Conservation (phyloP, 1,140 invertebrate genomes). For the Scylla paramamosain region DNA sequence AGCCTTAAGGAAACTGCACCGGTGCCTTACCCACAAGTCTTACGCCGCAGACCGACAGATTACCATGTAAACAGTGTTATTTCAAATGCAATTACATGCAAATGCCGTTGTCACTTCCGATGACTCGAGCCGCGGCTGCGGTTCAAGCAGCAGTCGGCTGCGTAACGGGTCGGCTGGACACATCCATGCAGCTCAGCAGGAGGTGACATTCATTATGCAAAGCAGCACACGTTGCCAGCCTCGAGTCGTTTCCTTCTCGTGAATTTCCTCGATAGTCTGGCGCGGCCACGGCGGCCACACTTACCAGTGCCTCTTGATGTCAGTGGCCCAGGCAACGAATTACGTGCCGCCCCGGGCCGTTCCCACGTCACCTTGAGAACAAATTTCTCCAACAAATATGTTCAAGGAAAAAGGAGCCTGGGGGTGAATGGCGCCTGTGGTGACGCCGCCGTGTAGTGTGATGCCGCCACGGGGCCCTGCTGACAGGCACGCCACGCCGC, state of each 20-base stretch:
- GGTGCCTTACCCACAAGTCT: background rate
- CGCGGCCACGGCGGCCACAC: background rate
- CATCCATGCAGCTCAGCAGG: background rate
- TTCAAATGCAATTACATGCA: background rate
- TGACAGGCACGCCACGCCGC: background rate
- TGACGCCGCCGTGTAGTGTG: background rate
- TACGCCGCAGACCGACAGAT: background rate
- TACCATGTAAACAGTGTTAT: background rate
- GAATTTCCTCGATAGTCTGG: too few species aligned
- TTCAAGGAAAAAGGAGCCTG: background rate
- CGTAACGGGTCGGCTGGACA: background rate
- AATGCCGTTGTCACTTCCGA: background rate
- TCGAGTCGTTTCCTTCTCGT: too few species aligned
- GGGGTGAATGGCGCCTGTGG: background rate
- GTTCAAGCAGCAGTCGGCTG: background rate
- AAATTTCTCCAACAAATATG: background rate
- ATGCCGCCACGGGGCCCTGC: background rate
- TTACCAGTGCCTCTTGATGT: background rate
- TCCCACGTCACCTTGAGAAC: background rate
- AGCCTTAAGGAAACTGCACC: background rate
- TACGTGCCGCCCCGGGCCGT: background rate
- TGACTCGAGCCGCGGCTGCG: background rate
- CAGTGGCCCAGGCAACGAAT: background rate
- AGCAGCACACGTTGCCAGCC: background rate
- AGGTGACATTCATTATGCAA: background rate